Evolutionary conservation across 1,140 invertebrate species (phyloP).

Genomic region (Drosophila setifemur): DNA sequence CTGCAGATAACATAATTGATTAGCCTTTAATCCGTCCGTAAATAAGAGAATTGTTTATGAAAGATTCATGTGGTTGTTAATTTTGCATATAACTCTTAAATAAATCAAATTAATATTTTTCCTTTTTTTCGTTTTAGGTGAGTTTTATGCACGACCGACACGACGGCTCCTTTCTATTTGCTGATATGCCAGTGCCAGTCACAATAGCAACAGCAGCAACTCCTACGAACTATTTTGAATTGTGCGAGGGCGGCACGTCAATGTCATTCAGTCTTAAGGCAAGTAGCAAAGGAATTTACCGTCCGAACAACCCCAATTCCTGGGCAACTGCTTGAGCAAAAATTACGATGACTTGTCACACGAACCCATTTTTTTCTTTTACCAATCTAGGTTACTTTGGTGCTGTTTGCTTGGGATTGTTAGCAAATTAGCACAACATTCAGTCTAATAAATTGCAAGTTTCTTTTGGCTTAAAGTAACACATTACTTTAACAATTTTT

Average conservation of each 20-base stretch:
- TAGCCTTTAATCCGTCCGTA: slow-evolving; percentile 39
- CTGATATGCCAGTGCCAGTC: slow-evolving; percentile 48
- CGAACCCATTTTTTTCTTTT: slow-evolving; percentile 34
- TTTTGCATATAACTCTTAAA: slow-evolving; percentile 56
- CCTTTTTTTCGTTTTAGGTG: slow-evolving; percentile 49
- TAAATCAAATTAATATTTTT: slow-evolving; percentile 72
- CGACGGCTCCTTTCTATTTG: slow-evolving; percentile 64
- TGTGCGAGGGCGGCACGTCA: slow-evolving; percentile 78
- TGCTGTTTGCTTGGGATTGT: slow-evolving; percentile 47
- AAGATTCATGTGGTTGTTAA: slow-evolving; percentile 29
- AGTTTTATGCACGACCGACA: slow-evolving; percentile 52
- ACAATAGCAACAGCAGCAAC: slow-evolving; percentile 45
- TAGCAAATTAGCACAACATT: slow-evolving; percentile 65
- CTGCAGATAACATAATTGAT: slow-evolving; percentile 63
- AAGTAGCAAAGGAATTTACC: slow-evolving; percentile 16
- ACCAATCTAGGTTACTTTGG: slow-evolving; percentile 22
- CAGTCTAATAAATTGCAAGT: slow-evolving; percentile 54
- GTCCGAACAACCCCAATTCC: neutral
- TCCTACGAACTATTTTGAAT: slow-evolving; percentile 55
- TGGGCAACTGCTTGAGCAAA: slow-evolving; percentile 14
- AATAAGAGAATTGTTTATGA: slow-evolving; percentile 55
- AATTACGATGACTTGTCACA: slow-evolving; percentile 79
- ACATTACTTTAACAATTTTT: no score
- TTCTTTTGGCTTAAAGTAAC: neutral
- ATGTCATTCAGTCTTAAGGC: slow-evolving; percentile 44